Evolutionary conservation across 2,888 invertebrate genomes (phyloP).

Genomic region (Willowsia nigromaculata): DNA sequence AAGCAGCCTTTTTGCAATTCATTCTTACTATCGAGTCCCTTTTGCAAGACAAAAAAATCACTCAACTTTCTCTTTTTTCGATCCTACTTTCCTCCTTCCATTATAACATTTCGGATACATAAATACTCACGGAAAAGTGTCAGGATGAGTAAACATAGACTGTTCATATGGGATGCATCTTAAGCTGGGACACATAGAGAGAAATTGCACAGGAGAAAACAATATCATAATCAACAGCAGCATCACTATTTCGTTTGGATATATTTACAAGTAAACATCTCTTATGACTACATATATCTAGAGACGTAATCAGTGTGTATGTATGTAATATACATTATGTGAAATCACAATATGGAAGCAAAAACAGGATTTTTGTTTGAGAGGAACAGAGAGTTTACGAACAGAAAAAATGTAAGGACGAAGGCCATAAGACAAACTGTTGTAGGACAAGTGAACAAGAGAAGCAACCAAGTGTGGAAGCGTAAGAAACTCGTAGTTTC

Average conservation of each 20-base stretch:
- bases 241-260: neutral
- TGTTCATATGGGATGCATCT: neutral
- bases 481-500: conserved; percentile 46
- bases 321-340: neutral
- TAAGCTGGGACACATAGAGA: neutral
- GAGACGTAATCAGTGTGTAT: neutral
- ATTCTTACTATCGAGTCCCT: neutral
- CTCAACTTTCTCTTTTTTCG: conserved; percentile 19
- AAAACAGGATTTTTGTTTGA: conserved; percentile 15
- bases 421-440: conserved; percentile 64
- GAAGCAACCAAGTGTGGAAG: conserved; percentile 65
- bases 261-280: neutral
- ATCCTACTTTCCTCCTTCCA: neutral
- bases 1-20: conserved; percentile 52
- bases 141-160: neutral
- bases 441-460: conserved; percentile 67
- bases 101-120: neutral
- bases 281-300: neutral
- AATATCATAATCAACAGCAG: neutral
- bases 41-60: conserved; percentile 30
- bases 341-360: neutral
- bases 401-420: conserved; percentile 41
- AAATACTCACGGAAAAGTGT: conserved; percentile 7
- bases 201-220: conserved; percentile 21
- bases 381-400: conserved; percentile 21